These are phyloP conservation scores for Seriola quinqueradiata DNA, from an alignment of 2,113 vertebrate species.

Conservation along the genomic window DNA sequence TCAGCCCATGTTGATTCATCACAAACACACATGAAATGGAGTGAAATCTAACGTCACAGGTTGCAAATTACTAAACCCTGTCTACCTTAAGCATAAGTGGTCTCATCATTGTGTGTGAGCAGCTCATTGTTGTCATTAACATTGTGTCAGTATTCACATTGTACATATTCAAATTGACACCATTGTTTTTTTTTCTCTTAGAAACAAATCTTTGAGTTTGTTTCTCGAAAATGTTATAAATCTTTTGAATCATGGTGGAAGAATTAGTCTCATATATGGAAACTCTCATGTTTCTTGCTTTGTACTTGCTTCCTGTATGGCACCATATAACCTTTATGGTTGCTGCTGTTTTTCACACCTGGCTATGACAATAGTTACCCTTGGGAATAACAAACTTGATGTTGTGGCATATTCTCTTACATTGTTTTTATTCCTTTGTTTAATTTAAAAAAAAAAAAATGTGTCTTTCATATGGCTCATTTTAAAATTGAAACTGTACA, in stretches of 20 bases:
- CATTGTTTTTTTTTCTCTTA: not conserved
- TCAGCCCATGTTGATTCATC: conserved; percentile 66
- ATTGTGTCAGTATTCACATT: not conserved
- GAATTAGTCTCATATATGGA: not conserved
- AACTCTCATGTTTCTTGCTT: conserved; percentile 9
- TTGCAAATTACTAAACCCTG: conserved; percentile 21
- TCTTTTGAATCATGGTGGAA: not conserved
- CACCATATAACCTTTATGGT: not conserved
- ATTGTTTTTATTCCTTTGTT: not conserved
- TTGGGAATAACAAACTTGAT: not conserved
- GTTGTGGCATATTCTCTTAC: not conserved
- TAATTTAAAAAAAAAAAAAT: not conserved
- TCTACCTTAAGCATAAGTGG: conserved; percentile 6
- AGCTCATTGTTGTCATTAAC: conserved; percentile 23
- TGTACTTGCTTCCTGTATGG: conserved; percentile 8
- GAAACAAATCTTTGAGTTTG: conserved; percentile 2
- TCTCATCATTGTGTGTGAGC: conserved; percentile 11
- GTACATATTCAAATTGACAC: not conserved
- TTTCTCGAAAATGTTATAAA: not conserved
- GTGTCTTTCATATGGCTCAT: not conserved
- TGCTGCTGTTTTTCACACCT: not conserved
- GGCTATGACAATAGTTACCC: not conserved
- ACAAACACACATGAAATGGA: conserved; percentile 57
- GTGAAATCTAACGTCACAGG: conserved; percentile 47
- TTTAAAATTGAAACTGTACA: not conserved